Base-by-base conservation (phyloP, 2,888 invertebrate species). In the Synanthedon tipuliformis region DNA sequence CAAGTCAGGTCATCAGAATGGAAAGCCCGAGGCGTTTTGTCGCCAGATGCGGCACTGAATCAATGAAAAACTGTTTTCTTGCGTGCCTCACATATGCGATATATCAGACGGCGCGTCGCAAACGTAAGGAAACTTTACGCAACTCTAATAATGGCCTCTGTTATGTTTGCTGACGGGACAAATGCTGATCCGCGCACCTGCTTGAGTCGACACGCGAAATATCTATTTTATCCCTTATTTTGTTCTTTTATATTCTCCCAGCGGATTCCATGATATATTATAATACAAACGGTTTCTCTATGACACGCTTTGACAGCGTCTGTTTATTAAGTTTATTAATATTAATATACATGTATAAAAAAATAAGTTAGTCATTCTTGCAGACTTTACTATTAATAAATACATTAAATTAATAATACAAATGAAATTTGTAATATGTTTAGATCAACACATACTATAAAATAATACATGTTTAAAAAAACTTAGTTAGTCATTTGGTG, bases 1-100 rank as follows among this genome's bases (percentile, higher is more conserved):
- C 87, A 86, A 84, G 85, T 86, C 84, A 85, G 85, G 87, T 86
- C 87, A 86, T 87, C 86, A 86, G 81, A 81, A 81, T 78, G 78
- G 78, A 82, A 83, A 81, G 81, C 85, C 77, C 74, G 78, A 74
- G 78, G 85, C 86, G 78, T 84, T 84, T 81, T 77, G 78, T 79
- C 81, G 81, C 86, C 86, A 85, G 87, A 84, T 86, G 87, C 79
- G 86, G 67, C 81, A 74, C 78, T 78, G 84, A 84, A 84, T 85
- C 86, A 84, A 85, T 86, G 86, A 86, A 85, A 86, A 85, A 86
- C 79, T 82, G 85, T 83, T 86, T 81, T 78, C 76, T 73, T 78
- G 68, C 86, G 83, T 84, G 86, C 71, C 72, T 73, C 76, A 74
- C 75, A 74, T 73, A 68, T 69, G 63, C 66, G 68, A 83, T 82